A percentile compares a stretch with the other conserved stretches of the same genome.
phyloP scores from a whole-genome alignment of 1,140 invertebrate species.

The Agraylea sexmaculata region DNA sequence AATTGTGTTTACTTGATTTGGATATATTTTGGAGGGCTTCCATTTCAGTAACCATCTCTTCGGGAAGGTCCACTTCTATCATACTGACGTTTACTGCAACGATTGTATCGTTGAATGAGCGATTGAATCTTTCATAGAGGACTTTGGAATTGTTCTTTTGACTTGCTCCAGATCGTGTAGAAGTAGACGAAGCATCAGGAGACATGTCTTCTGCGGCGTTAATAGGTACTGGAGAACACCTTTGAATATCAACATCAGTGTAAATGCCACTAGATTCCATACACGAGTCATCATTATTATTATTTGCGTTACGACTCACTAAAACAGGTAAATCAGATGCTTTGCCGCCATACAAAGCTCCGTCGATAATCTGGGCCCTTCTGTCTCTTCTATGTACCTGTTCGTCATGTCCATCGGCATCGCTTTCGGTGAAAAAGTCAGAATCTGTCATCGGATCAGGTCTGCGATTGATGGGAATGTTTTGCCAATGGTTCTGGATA shows the following conservation, averaged over 20 bases:
- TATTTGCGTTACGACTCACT: constrained; percentile 34
- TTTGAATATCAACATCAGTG: constrained; percentile 65
- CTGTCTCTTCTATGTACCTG: constrained; percentile 54
- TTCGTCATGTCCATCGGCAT: constrained; percentile 68
- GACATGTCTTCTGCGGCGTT: constrained; percentile 44
- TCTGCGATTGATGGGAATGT: constrained; percentile 41
- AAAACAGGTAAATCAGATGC: constrained; percentile 37
- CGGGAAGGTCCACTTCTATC: constrained; percentile 2
- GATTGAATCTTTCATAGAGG: constrained; percentile 16
- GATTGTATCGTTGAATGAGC: constrained; percentile 13
- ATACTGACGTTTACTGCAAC: constrained; percentile 11
- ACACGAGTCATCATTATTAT: constrained; percentile 42
- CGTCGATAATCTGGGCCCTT: constrained; percentile 68
- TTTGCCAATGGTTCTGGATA: constrained; percentile 41
- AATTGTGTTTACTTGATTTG: constrained; percentile 5
- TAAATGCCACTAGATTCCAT: constrained; percentile 82
- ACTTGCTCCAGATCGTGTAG: constrained; percentile 32
- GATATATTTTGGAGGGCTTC: background rate
- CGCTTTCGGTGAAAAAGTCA: constrained; percentile 79
- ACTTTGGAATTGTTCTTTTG: constrained; percentile 21
- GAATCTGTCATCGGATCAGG: constrained; percentile 79
- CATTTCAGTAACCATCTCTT: background rate
- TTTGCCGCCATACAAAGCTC: constrained; percentile 62
- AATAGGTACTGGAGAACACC: constrained; percentile 36
- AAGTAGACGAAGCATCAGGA: constrained; percentile 42